Base-by-base conservation (phyloP, 1,140 invertebrate genomes). In the Eupeodes corollae region DNA sequence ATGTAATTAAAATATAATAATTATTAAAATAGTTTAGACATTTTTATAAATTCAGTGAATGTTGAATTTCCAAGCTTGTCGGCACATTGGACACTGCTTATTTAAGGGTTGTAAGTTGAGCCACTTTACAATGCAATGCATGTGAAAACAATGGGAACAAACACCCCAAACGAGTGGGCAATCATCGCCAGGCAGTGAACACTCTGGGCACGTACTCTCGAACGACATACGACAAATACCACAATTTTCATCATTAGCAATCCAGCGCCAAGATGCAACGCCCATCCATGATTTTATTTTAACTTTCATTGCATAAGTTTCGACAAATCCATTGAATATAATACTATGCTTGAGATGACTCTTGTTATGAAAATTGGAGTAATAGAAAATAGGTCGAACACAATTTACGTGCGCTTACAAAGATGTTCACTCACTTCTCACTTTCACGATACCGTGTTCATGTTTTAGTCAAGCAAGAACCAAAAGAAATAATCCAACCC, bases 121-220 rank as follows among this genome's bases (percentile, higher is more conserved):
- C 96, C 96, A 99, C 79, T 98, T 98, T 70, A 96, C 91, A 61
- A 99, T 99, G 70, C 96, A 99, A 71, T 99, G 96, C 68, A 98
- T 98, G 68, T 99, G 96, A 70, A 99, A 99, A 73, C 94, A 97
- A 74, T 99, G 96, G 2, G 91, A 94, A 71, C 96, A 99, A 59
- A 92, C 83, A 50, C 96, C 95, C 92, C 94, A 97, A 51, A 98
- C 95, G 64, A 99, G 72, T 14, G 96, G 95, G 71, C 95, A 99
- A 70, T 98, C 93, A 74, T 98, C 95, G 43, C 96, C 96, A 33
- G 96, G 94, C 56, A 95, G 76, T 75, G 96, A 95, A 73, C 96
- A 99, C 71, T 99, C 94, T 11, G 94, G 90, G 72, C 96, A 99
- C 68, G 94, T 98, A 54, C 87, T 90, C 72, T 99, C 95, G 75